phyloP scores from a whole-genome alignment of 2,888 invertebrate species.

The Abrostola tripartita region DNA sequence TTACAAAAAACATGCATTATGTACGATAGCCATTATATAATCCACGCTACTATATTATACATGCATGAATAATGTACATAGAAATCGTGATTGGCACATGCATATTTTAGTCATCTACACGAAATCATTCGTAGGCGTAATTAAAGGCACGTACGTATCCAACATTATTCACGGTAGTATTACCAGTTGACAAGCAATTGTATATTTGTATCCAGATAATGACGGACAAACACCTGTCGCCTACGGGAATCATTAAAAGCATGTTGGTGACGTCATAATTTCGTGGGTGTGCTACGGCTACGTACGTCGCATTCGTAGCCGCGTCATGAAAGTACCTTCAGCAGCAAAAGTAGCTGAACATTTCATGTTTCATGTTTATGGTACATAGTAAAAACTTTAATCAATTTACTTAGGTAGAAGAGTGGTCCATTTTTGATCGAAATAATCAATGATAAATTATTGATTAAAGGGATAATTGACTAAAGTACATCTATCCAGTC shows the following conservation, averaged over 20 bases:
- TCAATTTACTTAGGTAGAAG: too few species aligned
- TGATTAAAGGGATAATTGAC: too few species aligned
- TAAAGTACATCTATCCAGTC: too few species aligned
- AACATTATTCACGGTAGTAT: slow-evolving; percentile 3
- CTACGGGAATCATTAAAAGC: slow-evolving; percentile 22
- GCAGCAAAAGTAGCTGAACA: too few species aligned
- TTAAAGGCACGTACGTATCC: background rate
- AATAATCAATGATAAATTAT: too few species aligned
- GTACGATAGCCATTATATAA: too few species aligned
- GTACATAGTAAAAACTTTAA: too few species aligned
- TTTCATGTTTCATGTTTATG: too few species aligned
- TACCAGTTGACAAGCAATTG: background rate
- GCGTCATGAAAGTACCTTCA: background rate
- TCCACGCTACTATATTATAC: background rate
- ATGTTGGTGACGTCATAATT: slow-evolving; percentile 36
- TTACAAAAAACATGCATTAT: background rate
- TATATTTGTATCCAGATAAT: slow-evolving; percentile 20
- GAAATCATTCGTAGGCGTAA: background rate
- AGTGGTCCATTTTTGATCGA: too few species aligned
- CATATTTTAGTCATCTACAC: background rate
- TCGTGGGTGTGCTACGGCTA: slow-evolving; percentile 18
- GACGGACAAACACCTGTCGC: slow-evolving; percentile 5
- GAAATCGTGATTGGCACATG: background rate
- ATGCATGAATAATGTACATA: background rate
- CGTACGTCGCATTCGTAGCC: background rate